Percentiles rank a stretch among this genome's conserved stretches.
Evolutionary conservation across 2,113 vertebrate species (phyloP).

Genomic region (Corapipo altera): DNA sequence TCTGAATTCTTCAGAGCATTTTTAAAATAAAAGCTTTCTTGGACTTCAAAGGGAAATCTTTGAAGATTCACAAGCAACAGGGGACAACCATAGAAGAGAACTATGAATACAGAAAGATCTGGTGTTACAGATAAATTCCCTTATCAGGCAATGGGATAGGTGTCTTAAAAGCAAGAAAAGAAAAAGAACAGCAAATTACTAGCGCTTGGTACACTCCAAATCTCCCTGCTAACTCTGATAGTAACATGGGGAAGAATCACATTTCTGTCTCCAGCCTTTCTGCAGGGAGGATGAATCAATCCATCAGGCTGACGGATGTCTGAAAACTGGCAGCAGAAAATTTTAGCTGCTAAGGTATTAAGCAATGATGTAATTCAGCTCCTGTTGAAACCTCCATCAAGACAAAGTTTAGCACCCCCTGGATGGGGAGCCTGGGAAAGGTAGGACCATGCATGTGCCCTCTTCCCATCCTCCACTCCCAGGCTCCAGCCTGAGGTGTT

Average conservation of each 20-base stretch:
- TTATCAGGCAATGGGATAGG: background rate
- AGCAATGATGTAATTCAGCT: background rate
- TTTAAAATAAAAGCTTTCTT: conserved; percentile 33
- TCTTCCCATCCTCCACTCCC: background rate
- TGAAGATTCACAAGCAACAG: conserved; percentile 13
- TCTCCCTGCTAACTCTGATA: background rate
- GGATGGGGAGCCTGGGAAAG: background rate
- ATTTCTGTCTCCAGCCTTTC: background rate
- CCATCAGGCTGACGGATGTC: background rate
- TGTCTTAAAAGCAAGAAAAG: background rate
- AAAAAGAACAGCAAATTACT: background rate
- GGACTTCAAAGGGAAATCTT: conserved; percentile 17
- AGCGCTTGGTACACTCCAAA: background rate
- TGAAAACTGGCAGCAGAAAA: background rate
- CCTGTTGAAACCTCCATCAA: background rate
- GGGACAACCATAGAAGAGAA: background rate
- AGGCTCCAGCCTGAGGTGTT: background rate
- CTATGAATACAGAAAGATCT: background rate
- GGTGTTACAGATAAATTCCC: background rate
- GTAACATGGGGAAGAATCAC: background rate
- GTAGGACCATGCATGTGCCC: rapidly evolving
- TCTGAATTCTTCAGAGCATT: background rate
- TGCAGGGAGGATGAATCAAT: background rate
- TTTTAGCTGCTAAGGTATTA: background rate
- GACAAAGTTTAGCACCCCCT: background rate